These are phyloP conservation scores for Mesorhabditis belari DNA, from an alignment of 2,888 invertebrate species.

Conservation along the genomic window DNA sequence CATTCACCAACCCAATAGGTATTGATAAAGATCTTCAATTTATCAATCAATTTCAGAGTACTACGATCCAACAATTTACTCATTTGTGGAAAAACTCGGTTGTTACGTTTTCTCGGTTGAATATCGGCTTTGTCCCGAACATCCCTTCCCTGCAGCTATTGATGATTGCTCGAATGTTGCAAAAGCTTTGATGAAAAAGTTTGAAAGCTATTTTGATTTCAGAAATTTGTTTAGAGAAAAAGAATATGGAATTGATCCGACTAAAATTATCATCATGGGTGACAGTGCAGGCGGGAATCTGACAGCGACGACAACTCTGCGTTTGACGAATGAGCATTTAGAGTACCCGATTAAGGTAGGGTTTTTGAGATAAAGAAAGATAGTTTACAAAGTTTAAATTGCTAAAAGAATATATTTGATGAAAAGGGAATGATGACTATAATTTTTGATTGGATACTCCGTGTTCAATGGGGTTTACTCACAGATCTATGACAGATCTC, in stretches of 20 bases:
- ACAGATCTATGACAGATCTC: too few relatives aligned
- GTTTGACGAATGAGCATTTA: slow-evolving; percentile 1
- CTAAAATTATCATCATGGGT: slow-evolving; percentile 43
- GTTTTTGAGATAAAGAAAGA: too few relatives aligned
- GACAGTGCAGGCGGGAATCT: slow-evolving; percentile 52
- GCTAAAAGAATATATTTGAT: too few relatives aligned
- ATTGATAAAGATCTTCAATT: too few relatives aligned
- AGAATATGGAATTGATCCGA: slow-evolving; percentile 34
- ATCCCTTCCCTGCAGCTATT: slow-evolving; percentile 54
- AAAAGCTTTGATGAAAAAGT: slow-evolving; percentile 28
- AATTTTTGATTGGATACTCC: too few relatives aligned
- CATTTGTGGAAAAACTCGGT: slow-evolving; percentile 30
- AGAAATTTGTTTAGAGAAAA: slow-evolving; percentile 13
- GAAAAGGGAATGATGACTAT: too few relatives aligned
- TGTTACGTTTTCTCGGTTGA: slow-evolving; percentile 38
- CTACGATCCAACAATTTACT: slow-evolving; percentile 38
- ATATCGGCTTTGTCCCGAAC: slow-evolving; percentile 53
- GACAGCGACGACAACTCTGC: slow-evolving; percentile 20
- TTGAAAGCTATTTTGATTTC: neutral
- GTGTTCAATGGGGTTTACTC: too few relatives aligned
- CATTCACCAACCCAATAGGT: too few relatives aligned
- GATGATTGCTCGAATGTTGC: slow-evolving; percentile 53
- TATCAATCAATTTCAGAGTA: slow-evolving; percentile 28
- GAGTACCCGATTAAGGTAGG: slow-evolving; percentile 3
- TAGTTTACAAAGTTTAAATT: too few relatives aligned